Evolutionary conservation across 1,140 invertebrate genomes (phyloP), one percentile per base, ranked within the genome.

Genomic region (Philotrypesis tridentata): DNA sequence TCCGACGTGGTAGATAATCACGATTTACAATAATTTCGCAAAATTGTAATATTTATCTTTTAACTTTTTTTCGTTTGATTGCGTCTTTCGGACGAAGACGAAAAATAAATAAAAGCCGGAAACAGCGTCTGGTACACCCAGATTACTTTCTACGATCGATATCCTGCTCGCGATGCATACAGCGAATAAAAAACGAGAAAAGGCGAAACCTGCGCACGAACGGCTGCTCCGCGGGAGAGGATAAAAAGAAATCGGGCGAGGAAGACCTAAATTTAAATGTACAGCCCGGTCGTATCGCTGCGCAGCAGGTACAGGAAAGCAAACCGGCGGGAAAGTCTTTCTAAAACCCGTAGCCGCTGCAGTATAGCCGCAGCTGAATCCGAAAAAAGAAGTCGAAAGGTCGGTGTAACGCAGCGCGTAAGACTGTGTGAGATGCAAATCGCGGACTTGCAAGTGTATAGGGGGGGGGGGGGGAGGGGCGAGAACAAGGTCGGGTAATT

Each of bases 371-470:
- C 61, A 2, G 12, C 23, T 65, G 11, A 65, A 65, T 29, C 63
- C 27, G 63, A 12, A 65, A 29, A 65, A 65, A 65, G n/a, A n/a
- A n/a, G n/a, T n/a, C n/a, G n/a, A n/a, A n/a, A n/a, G n/a, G n/a
- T 6, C 4, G 8, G 25, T 37, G 9, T 37, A 65, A 65, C 14
- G 8, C 5, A n/a, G 9, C 23, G 61, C 3, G 67, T 21, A 17
- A 70, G 67, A 37, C 63, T 37, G 9, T 68, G 48, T 7, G 33
- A 74, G 48, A 74, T 75, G 55, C 29, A 75, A 75, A 75, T 75
- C 31, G 55, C n/a, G n/a, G n/a, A n/a, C n/a, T n/a, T n/a, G n/a
- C n/a, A n/a, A 75, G n/a, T 21, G 29, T 14, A n/a, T n/a, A n/a
- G n/a, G n/a, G n/a, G 43, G 2, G 1, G n/a, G 21, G 1, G n/a